phyloP scores from a whole-genome alignment of 1,140 invertebrate genomes.

The Drosophila willistoni region DNA sequence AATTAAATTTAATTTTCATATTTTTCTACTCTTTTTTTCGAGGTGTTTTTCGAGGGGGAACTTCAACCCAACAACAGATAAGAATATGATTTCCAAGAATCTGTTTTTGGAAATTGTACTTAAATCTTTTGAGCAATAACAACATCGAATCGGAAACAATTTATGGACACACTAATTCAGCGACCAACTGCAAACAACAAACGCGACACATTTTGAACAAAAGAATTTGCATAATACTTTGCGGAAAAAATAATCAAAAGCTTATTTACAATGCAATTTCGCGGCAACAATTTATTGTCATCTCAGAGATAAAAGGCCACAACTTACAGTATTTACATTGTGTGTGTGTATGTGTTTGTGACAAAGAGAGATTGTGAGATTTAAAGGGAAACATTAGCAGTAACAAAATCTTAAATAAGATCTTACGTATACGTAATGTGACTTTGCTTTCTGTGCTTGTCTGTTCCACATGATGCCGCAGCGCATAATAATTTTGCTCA shows the following conservation, averaged over 20 bases:
- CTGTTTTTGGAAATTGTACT: background rate
- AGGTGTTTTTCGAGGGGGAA: no score
- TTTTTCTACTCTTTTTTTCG: no score
- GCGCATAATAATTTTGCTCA: conserved; percentile 20
- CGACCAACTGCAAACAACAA: conserved; percentile 3
- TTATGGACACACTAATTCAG: conserved; percentile 16
- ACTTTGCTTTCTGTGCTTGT: conserved; percentile 1
- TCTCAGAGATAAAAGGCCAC: conserved; percentile 14
- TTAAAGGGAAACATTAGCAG: background rate
- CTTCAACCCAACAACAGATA: no score
- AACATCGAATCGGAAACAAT: conserved; percentile 2
- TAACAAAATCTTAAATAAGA: conserved; percentile 22
- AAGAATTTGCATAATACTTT: conserved; percentile 20
- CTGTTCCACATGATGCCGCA: conserved; percentile 16
- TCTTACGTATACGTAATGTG: conserved; percentile 20
- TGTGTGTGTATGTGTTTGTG: background rate
- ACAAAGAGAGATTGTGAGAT: background rate
- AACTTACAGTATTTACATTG: conserved; percentile 7
- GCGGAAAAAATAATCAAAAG: conserved; percentile 24
- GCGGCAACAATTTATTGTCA: conserved; percentile 20
- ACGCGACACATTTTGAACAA: conserved; percentile 19
- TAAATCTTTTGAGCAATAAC: background rate
- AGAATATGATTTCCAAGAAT: no score
- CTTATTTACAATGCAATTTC: conserved; percentile 30
- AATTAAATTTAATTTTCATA: no score